Evolutionary conservation across 2,888 invertebrate species (phyloP), one percentile per base, ranked within the genome.

Genomic region (Lacanobia oleracea): DNA sequence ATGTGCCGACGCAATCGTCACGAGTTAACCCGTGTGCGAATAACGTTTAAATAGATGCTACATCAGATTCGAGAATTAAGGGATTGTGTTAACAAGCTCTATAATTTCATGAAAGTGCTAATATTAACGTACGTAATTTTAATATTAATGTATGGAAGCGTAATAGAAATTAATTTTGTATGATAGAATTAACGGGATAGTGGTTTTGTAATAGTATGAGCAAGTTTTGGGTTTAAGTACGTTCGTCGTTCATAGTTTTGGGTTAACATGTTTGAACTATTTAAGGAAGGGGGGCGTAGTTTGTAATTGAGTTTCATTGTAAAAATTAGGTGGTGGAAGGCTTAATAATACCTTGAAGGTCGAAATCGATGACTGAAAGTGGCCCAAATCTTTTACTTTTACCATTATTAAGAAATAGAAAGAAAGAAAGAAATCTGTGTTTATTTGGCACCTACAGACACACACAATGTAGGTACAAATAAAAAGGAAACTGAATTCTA

Each of bases 121-220:
- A 80, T 84, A 85, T 80, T 76, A 80, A 77, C 60, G 74, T 76
- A 72, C 53, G 70, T 73, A 67, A 82, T 80, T 83, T 64, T 74
- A 68, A 66, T 67, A 67, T 75, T 54, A 77, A 77, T 61, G 71
- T 77, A 67, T 66, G 61, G 62, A 66, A 72, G 61, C 66, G 60
- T 72, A 75, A 67, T 61, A 76, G 69, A 75, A 68, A 77, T 80
- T 81, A 80, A 77, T 81, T 63, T 80, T 63, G 62, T 59, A 75
- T 71, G 69, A 81, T 79, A 63, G 77, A 79, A 82, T 75, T 81
- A 67, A 50, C 50, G 53, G 33, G 67, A 21, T 27, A 40, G 69
- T 5, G 21, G 37, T n/a, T 10, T 45, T 54, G 40, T 62, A 53
- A 67, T 23, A 37, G 18, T 18, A 48, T 48, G 48, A 48, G 48